A percentile compares a stretch with the other conserved stretches of the same genome.
Evolutionary conservation across 2,113 vertebrate species (phyloP).

Genomic region (Anolis sagrei): DNA sequence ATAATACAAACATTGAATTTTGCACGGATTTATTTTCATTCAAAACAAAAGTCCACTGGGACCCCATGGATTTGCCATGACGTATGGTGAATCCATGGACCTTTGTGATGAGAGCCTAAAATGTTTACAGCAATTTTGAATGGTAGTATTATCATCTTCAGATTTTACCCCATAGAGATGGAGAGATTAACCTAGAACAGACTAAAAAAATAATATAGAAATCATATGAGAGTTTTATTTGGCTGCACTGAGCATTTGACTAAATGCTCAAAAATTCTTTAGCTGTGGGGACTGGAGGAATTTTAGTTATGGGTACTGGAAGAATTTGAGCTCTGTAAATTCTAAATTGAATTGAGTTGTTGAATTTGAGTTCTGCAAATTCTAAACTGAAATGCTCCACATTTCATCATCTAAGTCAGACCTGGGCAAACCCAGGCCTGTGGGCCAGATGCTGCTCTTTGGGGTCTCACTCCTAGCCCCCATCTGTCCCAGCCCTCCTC

Average conservation of each 20-base stretch:
- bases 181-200: background rate
- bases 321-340: background rate
- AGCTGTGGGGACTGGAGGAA: background rate
- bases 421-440: too few relatives aligned
- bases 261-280: background rate
- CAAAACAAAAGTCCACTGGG: too few relatives aligned
- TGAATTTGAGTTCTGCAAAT: background rate
- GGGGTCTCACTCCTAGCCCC: too few relatives aligned
- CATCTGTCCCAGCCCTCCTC: too few relatives aligned
- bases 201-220: background rate
- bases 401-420: background rate
- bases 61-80: too few relatives aligned
- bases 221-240: background rate
- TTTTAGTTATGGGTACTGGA: background rate
- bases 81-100: too few relatives aligned
- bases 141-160: background rate
- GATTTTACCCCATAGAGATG: background rate
- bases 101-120: too few relatives aligned
- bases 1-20: constrained; percentile 31
- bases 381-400: background rate
- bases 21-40: constrained; percentile 63
- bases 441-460: too few relatives aligned
- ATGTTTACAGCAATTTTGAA: background rate
- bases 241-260: background rate
- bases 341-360: background rate